A percentile compares a stretch with the other conserved stretches of the same genome.
phyloP scores from a whole-genome alignment of 1,140 invertebrate genomes.

The Polypedilum vanderplanki region DNA sequence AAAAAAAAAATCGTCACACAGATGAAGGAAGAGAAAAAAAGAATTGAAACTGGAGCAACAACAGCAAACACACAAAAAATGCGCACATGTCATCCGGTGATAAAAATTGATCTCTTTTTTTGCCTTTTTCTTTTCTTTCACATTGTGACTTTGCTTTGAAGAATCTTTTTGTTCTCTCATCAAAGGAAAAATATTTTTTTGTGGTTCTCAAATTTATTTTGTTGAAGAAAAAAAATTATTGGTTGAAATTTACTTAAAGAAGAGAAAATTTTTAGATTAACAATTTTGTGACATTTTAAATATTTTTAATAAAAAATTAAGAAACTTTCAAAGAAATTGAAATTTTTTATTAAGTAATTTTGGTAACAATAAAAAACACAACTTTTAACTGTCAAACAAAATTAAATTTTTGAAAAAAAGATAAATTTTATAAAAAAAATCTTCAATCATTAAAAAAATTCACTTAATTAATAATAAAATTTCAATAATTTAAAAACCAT shows the following conservation, averaged over 20 bases:
- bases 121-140: not conserved
- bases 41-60: conserved; percentile 3
- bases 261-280: too few relatives aligned
- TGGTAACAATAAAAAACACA: too few relatives aligned
- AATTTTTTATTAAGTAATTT: too few relatives aligned
- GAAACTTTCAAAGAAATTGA: too few relatives aligned
- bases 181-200: not conserved
- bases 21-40: not conserved
- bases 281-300: too few relatives aligned
- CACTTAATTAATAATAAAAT: not conserved
- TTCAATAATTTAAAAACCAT: not conserved
- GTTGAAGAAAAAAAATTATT: not conserved
- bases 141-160: too few relatives aligned
- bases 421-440: not conserved
- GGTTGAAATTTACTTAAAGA: too few relatives aligned
- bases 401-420: not conserved
- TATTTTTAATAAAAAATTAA: too few relatives aligned
- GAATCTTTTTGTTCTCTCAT: not conserved
- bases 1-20: not conserved
- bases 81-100: conserved; percentile 22
- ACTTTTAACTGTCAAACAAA: too few relatives aligned
- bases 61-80: not conserved
- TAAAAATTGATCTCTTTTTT: conserved; percentile 26
- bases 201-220: not conserved
- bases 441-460: too few relatives aligned